phyloP scores from a whole-genome alignment of 2,113 vertebrate genomes.

The Ivindomyrus marchei region DNA sequence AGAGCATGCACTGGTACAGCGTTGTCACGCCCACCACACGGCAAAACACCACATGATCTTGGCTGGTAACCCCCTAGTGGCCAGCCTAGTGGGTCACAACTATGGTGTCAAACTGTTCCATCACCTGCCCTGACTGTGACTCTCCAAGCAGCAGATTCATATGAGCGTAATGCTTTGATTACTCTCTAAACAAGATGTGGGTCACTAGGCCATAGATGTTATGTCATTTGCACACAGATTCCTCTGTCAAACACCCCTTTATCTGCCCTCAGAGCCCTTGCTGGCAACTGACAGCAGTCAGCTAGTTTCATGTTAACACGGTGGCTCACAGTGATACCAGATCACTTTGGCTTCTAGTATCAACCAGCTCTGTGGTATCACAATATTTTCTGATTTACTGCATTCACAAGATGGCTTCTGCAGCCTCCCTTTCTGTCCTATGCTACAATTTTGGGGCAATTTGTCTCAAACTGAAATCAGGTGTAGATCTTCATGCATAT shows the following conservation, averaged over 20 bases:
- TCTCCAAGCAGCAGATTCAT: too few species aligned
- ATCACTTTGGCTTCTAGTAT: not conserved
- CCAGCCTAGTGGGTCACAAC: too few species aligned
- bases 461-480: not conserved
- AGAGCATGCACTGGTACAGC: too few species aligned
- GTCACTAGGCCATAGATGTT: not conserved
- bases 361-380: not conserved
- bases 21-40: too few species aligned
- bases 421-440: not conserved
- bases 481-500: not conserved
- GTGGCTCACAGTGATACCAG: not conserved
- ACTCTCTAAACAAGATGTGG: too few species aligned
- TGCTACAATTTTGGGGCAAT: not conserved
- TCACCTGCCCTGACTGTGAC: too few species aligned
- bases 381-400: not conserved
- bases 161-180: too few species aligned
- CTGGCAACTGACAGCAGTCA: not conserved
- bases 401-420: not conserved
- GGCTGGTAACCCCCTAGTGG: too few species aligned
- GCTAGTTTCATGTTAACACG: not conserved
- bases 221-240: not conserved
- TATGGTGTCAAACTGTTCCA: too few species aligned
- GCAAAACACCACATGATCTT: too few species aligned
- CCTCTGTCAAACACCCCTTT: not conserved
- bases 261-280: not conserved